Evolutionary conservation across 37 sponge, comb jelly and placozoan genomes (phyloP).

Genomic region (Cliona cf. orientalis): DNA sequence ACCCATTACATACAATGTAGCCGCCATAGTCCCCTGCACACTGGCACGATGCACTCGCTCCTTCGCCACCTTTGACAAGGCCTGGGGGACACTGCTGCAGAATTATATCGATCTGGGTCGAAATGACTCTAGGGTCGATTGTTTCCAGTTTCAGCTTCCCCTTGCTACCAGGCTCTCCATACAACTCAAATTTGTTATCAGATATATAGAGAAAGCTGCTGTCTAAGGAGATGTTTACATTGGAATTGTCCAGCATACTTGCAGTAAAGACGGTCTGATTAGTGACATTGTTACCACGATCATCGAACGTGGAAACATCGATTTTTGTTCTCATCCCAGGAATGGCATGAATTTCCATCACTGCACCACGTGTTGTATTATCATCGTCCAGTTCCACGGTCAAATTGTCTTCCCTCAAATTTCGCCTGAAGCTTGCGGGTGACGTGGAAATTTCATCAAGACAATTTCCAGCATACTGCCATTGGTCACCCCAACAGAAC

Average conservation of each 20-base stretch:
- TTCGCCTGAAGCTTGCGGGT: slow-evolving; percentile 29
- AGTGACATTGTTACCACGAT: slow-evolving; percentile 30
- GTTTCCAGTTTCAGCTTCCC: slow-evolving; percentile 26
- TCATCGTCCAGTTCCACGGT: no score
- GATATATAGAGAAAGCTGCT: slow-evolving; percentile 33
- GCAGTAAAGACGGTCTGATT: slow-evolving; percentile 17
- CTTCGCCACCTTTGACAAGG: neutral
- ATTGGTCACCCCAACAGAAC: slow-evolving; percentile 71
- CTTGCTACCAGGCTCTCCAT: slow-evolving; percentile 14
- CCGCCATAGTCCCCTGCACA: slow-evolving; percentile 26
- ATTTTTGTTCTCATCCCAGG: slow-evolving; percentile 30
- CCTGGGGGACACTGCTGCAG: slow-evolving; percentile 66
- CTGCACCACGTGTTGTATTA: neutral
- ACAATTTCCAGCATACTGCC: slow-evolving; percentile 37
- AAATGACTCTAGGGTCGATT: slow-evolving; percentile 45
- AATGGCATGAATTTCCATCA: neutral
- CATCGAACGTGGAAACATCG: slow-evolving; percentile 19
- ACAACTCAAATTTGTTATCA: slow-evolving; percentile 22
- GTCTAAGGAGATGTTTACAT: slow-evolving; percentile 2
- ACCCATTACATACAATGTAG: slow-evolving; percentile 3
- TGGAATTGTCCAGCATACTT: neutral
- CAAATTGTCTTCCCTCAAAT: no score
- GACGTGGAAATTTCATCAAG: slow-evolving; percentile 27
- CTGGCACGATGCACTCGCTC: neutral
- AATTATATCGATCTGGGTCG: slow-evolving; percentile 33